Evolutionary conservation across 2,113 vertebrate species (phyloP).

Genomic region (Triplophysa rosa): DNA sequence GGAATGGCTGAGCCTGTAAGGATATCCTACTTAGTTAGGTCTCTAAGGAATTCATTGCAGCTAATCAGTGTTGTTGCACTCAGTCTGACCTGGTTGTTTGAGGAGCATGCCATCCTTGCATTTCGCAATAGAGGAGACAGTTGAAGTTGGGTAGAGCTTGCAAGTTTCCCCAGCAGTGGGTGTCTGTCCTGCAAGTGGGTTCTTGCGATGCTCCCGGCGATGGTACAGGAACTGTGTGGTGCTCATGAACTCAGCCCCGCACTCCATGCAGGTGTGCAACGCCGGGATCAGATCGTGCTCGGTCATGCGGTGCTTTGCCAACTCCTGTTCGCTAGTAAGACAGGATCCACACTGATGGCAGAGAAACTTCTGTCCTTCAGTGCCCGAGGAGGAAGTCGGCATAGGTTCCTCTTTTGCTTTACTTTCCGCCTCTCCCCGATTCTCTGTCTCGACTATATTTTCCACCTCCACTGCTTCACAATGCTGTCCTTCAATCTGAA

Average conservation of each 20-base stretch:
- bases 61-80: background rate
- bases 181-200: background rate
- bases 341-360: slow-evolving; percentile 82
- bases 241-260: slow-evolving; percentile 82
- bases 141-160: slow-evolving; percentile 3
- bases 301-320: slow-evolving; percentile 76
- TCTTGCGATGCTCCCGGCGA: slow-evolving; percentile 69
- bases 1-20: background rate
- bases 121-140: slow-evolving; percentile 17
- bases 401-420: background rate
- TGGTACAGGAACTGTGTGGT: slow-evolving; percentile 92
- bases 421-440: background rate
- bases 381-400: background rate
- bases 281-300: slow-evolving; percentile 75
- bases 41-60: background rate
- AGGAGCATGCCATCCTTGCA: slow-evolving; percentile 18
- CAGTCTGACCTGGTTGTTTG: slow-evolving; percentile 41
- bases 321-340: slow-evolving; percentile 70
- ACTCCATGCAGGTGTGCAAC: slow-evolving; percentile 78
- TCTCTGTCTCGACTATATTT: background rate
- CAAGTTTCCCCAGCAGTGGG: background rate
- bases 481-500: background rate
- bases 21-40: background rate
- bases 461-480: background rate
- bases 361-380: slow-evolving; percentile 68